phyloP scores from a whole-genome alignment of 2,113 vertebrate species.

The Chinchilla lanigera region DNA sequence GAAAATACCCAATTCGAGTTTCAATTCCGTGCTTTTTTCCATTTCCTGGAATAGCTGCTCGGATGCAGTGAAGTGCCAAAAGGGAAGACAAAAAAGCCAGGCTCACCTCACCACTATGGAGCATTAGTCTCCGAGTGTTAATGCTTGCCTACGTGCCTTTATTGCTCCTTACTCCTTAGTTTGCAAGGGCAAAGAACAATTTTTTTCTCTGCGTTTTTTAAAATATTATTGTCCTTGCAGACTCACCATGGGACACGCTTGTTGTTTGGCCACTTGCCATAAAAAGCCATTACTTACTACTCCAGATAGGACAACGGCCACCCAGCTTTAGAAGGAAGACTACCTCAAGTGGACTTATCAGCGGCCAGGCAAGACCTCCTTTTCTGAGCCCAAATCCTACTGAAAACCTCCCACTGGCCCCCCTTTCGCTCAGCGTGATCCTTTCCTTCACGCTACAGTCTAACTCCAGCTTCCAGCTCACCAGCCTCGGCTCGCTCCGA shows the following conservation, averaged over 20 bases:
- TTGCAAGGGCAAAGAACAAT: slow-evolving; percentile 8
- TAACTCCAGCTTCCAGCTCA: background rate
- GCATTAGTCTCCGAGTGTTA: background rate
- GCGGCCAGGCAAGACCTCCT: background rate
- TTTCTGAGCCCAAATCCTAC: background rate
- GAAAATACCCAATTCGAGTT: slow-evolving; percentile 21
- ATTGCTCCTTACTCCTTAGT: background rate
- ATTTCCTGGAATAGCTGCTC: slow-evolving; percentile 37
- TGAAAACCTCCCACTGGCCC: background rate
- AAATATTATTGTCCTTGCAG: background rate
- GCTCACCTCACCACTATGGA: background rate
- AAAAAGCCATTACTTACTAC: slow-evolving; percentile 13
- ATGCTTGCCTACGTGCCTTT: background rate
- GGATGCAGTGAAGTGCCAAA: slow-evolving; percentile 24
- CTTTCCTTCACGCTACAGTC: too few relatives aligned
- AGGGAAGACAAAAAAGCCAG: background rate
- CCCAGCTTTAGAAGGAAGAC: background rate
- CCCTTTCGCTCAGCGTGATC: background rate
- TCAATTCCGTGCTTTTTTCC: slow-evolving; percentile 43
- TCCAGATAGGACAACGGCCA: background rate
- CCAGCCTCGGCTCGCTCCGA: background rate
- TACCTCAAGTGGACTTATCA: background rate
- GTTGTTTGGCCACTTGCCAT: background rate
- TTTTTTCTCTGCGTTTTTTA: slow-evolving; percentile 41
- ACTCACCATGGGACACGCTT: background rate